Evolutionary conservation across 2,797 vertebrate genomes (phyloP).

Genomic region (Poecile montanus): DNA sequence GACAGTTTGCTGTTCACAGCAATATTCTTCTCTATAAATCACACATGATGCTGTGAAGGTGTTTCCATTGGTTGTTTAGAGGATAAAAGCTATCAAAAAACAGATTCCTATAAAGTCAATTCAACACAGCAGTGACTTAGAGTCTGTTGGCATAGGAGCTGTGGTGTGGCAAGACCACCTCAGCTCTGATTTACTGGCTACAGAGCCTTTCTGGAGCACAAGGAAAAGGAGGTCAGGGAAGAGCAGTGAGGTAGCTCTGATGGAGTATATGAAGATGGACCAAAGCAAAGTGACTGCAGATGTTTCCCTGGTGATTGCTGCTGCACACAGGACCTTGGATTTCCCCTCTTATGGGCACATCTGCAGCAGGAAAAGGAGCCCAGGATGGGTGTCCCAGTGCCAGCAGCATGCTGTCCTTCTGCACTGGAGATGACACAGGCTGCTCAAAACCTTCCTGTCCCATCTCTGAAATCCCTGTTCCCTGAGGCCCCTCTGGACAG

Average conservation of each 20-base stretch:
- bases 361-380: background rate
- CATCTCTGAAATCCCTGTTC: background rate
- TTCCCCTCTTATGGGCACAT: background rate
- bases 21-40: constrained; percentile 69
- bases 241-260: background rate
- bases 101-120: background rate
- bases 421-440: background rate
- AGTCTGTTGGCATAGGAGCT: background rate
- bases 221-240: background rate
- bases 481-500: background rate
- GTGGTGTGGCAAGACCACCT: background rate
- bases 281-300: background rate
- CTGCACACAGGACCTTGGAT: background rate
- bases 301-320: background rate
- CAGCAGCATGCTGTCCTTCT: background rate
- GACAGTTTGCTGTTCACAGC: constrained; percentile 64
- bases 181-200: background rate
- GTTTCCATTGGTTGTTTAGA: background rate
- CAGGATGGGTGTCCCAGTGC: background rate
- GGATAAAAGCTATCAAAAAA: background rate
- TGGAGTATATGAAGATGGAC: background rate
- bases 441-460: background rate
- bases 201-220: background rate
- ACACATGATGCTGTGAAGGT: constrained; percentile 12
- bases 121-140: background rate